A percentile compares a stretch with the other conserved stretches of the same genome.
Conservation (phyloP, 92 coral and sea anemone genomes). For the Montipora capitata region DNA sequence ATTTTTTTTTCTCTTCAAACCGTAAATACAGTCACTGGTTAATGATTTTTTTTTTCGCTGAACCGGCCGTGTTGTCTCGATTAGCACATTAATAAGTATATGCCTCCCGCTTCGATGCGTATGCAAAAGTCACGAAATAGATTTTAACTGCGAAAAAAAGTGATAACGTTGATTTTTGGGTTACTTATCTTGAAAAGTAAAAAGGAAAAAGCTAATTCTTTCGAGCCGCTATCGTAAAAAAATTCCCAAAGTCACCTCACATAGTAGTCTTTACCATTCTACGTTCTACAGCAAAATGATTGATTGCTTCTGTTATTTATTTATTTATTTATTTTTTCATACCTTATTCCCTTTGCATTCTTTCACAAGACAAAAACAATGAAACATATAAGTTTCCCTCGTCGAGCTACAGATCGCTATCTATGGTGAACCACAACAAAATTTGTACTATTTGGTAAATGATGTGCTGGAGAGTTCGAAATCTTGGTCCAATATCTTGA, state of each 20-base stretch:
- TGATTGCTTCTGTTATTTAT: too few relatives aligned
- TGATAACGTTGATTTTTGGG: neutral
- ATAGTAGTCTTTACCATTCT: too few relatives aligned
- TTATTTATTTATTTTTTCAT: too few relatives aligned
- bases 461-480: too few relatives aligned
- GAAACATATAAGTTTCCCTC: too few relatives aligned
- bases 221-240: too few relatives aligned
- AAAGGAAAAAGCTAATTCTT: neutral
- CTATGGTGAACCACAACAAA: neutral
- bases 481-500: neutral
- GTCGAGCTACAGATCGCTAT: neutral
- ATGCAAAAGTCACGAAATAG: constrained; percentile 25
- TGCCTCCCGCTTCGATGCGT: constrained; percentile 6
- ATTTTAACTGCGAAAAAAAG: neutral
- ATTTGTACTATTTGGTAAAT: too few relatives aligned
- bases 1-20: neutral
- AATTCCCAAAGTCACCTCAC: too few relatives aligned
- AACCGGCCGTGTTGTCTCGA: constrained; percentile 3
- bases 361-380: neutral
- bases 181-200: neutral
- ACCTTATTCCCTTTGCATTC: neutral
- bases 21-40: neutral
- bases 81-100: neutral
- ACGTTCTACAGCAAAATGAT: too few relatives aligned
- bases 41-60: neutral